Evolutionary conservation across 2,797 vertebrate species (phyloP).

Genomic region (Sorex maritimensis): DNA sequence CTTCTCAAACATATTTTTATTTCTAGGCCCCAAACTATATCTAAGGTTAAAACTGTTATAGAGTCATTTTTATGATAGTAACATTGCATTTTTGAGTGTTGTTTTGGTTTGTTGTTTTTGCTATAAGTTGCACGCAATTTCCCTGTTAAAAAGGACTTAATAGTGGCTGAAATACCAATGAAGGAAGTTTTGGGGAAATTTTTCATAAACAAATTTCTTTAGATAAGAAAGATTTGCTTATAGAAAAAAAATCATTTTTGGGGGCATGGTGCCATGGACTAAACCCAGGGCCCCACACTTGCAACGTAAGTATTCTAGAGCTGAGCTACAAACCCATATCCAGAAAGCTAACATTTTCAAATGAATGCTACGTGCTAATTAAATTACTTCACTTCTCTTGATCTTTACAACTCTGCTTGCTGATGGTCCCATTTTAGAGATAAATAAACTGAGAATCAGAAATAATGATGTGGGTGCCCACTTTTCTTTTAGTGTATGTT

Average conservation of each 20-base stretch:
- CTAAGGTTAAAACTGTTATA: conserved; percentile 48
- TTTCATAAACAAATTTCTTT: conserved; percentile 22
- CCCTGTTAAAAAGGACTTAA: not conserved
- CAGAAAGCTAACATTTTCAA: not conserved
- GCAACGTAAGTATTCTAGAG: too few species aligned
- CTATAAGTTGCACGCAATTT: not conserved
- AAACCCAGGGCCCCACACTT: too few species aligned
- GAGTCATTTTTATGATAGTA: conserved; percentile 53
- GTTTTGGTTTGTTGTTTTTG: not conserved
- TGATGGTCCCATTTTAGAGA: not conserved
- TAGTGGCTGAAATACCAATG: conserved; percentile 47
- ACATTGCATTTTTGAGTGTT: conserved; percentile 40
- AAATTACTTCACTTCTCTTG: not conserved
- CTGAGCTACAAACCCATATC: too few species aligned
- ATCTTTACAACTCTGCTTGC: conserved; percentile 27
- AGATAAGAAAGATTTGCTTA: conserved; percentile 11
- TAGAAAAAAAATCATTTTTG: not conserved
- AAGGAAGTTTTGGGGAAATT: conserved; percentile 4
- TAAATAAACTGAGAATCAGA: not conserved
- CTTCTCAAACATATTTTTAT: conserved; percentile 10
- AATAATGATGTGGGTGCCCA: not conserved
- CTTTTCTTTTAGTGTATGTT: not conserved
- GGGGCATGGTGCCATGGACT: too few species aligned
- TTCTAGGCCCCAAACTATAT: conserved; percentile 25
- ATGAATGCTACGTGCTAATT: not conserved